phyloP scores from a whole-genome alignment of 2,888 invertebrate species.

The Oxycera nigricornis region DNA sequence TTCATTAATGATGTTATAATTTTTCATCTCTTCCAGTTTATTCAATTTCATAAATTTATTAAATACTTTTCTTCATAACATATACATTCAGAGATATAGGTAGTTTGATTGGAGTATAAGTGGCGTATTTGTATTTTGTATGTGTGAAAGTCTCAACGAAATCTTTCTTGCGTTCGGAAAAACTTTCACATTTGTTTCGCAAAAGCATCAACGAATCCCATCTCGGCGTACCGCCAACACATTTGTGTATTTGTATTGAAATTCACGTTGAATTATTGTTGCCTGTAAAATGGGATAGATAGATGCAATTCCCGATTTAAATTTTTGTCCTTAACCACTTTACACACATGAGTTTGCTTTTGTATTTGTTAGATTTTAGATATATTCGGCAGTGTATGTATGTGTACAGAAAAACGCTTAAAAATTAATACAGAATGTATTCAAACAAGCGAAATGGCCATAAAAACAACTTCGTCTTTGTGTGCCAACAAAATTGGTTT shows the following conservation, averaged over 20 bases:
- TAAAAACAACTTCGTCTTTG: background rate
- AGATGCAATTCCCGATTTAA: background rate
- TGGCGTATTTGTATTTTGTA: conserved; percentile 16
- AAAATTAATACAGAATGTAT: background rate
- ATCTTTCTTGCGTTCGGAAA: background rate
- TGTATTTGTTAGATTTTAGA: conserved; percentile 2
- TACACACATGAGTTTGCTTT: background rate
- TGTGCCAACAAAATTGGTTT: background rate
- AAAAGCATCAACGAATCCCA: background rate
- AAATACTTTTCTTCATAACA: conserved; percentile 36
- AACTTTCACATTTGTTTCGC: background rate
- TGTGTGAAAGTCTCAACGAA: conserved; percentile 21
- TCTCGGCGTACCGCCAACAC: background rate
- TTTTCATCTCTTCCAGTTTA: conserved; percentile 32
- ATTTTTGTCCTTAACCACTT: background rate
- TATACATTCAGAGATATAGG: conserved; percentile 40
- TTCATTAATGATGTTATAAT: conserved; percentile 37
- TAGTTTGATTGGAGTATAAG: conserved; percentile 35
- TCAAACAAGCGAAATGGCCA: background rate
- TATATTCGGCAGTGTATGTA: conserved; percentile 25
- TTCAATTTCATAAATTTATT: conserved; percentile 33
- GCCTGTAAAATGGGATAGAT: background rate
- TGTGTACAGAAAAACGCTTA: background rate
- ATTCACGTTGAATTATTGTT: background rate
- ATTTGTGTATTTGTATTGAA: background rate